phyloP scores from a whole-genome alignment of 2,113 vertebrate species.

The Epinephelus moara region DNA sequence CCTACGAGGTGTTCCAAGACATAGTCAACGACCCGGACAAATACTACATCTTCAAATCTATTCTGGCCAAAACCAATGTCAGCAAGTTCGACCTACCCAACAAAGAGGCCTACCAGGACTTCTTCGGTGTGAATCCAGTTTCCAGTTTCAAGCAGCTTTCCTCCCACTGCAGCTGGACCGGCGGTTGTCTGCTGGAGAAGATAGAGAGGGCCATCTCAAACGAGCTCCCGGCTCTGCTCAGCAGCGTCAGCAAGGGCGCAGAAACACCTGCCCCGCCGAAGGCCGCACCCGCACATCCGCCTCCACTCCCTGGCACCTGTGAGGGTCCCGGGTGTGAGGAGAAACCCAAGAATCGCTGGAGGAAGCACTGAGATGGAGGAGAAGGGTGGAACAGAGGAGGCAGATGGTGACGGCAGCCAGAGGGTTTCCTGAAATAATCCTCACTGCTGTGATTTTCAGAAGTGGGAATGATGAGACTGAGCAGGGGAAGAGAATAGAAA shows the following conservation, averaged over 20 bases:
- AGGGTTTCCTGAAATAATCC: conserved; percentile 40
- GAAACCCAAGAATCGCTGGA: conserved; percentile 92
- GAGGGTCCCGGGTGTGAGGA: conserved; percentile 90
- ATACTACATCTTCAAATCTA: conserved; percentile 98
- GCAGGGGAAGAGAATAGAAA: conserved; percentile 14
- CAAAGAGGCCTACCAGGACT: conserved; percentile 96
- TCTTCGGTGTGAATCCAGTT: conserved; percentile 96
- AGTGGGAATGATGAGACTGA: conserved; percentile 27
- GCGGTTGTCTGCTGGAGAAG: conserved; percentile 95
- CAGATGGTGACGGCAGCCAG: conserved; percentile 50
- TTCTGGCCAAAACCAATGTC: conserved; percentile 98
- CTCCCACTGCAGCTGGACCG: conserved; percentile 94
- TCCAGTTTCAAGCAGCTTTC: conserved; percentile 94
- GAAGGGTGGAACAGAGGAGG: conserved; percentile 72
- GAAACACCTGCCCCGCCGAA: conserved; percentile 49
- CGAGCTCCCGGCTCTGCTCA: conserved; percentile 91
- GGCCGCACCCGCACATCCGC: conserved; percentile 33
- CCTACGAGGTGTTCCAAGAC: conserved; percentile 93
- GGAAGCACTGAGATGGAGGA: conserved; percentile 77
- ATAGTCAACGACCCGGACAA: conserved; percentile 97
- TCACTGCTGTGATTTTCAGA: conserved; percentile 42
- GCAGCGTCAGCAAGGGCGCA: conserved; percentile 87
- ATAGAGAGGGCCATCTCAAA: conserved; percentile 94
- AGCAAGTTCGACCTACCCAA: conserved; percentile 98
- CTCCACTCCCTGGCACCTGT: conserved; percentile 85